Base-by-base conservation (phyloP, 1,140 invertebrate species). In the Drosophila persimilis region DNA sequence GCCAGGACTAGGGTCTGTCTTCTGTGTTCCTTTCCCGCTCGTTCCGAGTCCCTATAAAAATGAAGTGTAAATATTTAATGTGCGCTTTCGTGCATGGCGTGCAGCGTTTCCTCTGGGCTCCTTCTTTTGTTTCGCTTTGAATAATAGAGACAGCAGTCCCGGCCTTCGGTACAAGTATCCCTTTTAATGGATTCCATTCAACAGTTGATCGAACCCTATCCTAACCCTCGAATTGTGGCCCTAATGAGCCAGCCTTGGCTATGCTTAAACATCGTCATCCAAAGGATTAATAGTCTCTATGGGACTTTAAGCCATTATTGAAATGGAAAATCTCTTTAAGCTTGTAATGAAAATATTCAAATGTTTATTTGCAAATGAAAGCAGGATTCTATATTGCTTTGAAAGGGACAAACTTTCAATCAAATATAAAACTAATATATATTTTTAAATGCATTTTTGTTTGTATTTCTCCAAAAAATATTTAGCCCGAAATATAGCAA, bases 31-130 rank as follows among this genome's bases (percentile, higher is more conserved):
- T 69, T 66, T 63, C 35, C 35, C 35, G 4, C 35, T 69, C 41
- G 45, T 45, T 67, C 46, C 52, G 41, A 45, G 66, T 44, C 63
- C 54, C 88, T 70, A 90, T 90, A 90, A 90, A 39, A 88, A 88
- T 89, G 75, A 79, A 90, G 83, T 90, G 88, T 90, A 90, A 90
- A 90, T 90, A 90, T 90, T 90, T 90, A 90, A 90, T 90, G 88
- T 89, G 89, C 81, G 81, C 81, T 85, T 85, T 86, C 83, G 74
- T 85, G 80, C 80, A 86, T 86, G 76, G 65, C 86, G 80, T 89
- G 85, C 62, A 65, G 52, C 56, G 71, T 73, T 73, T 62, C 51
- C 70, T 72, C 41, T n/a, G 13, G 9, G 24, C 46, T 50, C 51
- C 31, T 62, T 50, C 48, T 54, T 52, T 41, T 59, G 29, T 46